A percentile compares a stretch with the other conserved stretches of the same genome.
Conservation (phyloP, 92 coral and sea anemone species). For the Zoanthus solanderi region DNA sequence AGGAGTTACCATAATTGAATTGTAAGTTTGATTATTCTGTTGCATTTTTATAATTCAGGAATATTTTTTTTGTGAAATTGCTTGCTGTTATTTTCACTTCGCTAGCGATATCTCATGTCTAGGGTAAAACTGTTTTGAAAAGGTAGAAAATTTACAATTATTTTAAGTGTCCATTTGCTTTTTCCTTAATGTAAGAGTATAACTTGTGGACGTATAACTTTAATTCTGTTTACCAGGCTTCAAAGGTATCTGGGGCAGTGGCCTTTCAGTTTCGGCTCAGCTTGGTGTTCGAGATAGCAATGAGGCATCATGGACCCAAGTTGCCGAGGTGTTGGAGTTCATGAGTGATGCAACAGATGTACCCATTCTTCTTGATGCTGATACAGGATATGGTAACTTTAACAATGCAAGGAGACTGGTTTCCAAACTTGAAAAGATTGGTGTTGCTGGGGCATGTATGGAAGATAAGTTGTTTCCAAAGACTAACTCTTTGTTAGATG, state of each 20-base stretch:
- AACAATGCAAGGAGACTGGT: slow-evolving; percentile 97
- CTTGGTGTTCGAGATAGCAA: slow-evolving; percentile 98
- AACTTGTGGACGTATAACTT: background rate
- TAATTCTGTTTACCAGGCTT: slow-evolving; percentile 69
- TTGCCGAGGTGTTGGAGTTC: slow-evolving; percentile 93
- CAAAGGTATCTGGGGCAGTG: slow-evolving; percentile 99
- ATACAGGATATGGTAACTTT: slow-evolving; percentile 98
- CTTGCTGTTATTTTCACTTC: no score
- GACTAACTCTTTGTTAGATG: slow-evolving; percentile 95
- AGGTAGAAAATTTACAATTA: background rate
- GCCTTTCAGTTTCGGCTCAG: slow-evolving; percentile 96
- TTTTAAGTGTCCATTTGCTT: background rate
- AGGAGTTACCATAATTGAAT: no score
- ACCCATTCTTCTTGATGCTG: slow-evolving; percentile 98
- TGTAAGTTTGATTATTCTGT: no score
- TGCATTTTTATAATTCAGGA: no score
- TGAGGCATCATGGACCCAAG: slow-evolving; percentile 99
- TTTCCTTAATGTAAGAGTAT: background rate
- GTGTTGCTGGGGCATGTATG: slow-evolving; percentile 96
- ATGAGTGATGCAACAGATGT: slow-evolving; percentile 98
- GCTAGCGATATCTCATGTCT: no score
- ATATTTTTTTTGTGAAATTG: no score
- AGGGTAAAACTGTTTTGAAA: no score
- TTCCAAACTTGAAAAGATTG: slow-evolving; percentile 90
- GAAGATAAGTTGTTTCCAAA: slow-evolving; percentile 98